Base-by-base conservation (phyloP, 1,140 invertebrate species). In the Tigriopus japonicus region DNA sequence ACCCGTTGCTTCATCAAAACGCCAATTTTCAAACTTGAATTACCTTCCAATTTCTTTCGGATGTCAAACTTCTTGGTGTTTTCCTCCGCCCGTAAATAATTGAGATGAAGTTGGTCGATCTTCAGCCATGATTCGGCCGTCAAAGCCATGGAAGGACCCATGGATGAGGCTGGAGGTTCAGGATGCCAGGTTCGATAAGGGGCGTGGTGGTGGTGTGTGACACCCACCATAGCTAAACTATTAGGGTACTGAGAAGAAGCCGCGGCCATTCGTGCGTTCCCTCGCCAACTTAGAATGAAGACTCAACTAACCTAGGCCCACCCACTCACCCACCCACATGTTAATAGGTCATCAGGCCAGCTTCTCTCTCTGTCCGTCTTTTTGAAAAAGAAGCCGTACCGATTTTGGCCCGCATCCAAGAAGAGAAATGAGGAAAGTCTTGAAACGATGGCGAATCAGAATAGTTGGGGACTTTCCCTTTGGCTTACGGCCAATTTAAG, bases 21-120 rank as follows among this genome's bases (percentile, higher is more conserved):
- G 19, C 41, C 53, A 49, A 45, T 51, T 53, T 42, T 15, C 45
- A 40, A 35, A 35, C 28, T 35, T 5, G 9, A 52, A 10, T 64
- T 73, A 84, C 82, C 80, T 79, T 86, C 82, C 17, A 86, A 71
- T 70, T 84, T 83, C 52, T 77, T 77, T 63, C 81, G 75, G 64
- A 82, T 77, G 53, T 81, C 75, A 42, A 86, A 69, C 68, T 86
- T 86, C 42, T 80, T 73, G 9, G 79, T 78, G 69, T 79, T 83
- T 62, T 85, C 82, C 21, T 49, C 45, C 5, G 45, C n/a, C 21
- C 21, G n/a, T 10, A 49, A 49, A 21, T 17, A 49, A 49, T 49
- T 49, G 5, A 49, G 45, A 21, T 49, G 45, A 2, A 49, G 12
- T 21, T 49, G 45, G 10, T 49, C 45, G 21, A 49, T 49, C 45